Conservation (phyloP, 1,140 invertebrate genomes). For the Xylocopa sonorina region DNA sequence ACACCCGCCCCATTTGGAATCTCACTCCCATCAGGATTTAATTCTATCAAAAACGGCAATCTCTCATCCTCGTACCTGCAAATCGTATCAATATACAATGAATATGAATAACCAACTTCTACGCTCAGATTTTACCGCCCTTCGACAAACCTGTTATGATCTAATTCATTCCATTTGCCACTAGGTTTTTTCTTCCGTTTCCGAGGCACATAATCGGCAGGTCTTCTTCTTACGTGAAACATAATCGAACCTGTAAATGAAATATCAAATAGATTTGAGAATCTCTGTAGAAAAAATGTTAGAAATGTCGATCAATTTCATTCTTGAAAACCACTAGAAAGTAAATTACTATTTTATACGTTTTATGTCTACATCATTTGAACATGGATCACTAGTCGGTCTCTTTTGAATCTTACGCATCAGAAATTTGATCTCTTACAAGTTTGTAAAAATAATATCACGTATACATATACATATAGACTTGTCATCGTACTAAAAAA, state of each 20-base stretch:
- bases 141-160: slow-evolving; percentile 73
- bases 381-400: no score
- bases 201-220: slow-evolving; percentile 93
- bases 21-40: slow-evolving; percentile 87
- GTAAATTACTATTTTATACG: no score
- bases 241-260: slow-evolving; percentile 92
- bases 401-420: no score
- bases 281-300: no score
- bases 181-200: slow-evolving; percentile 95
- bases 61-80: slow-evolving; percentile 82
- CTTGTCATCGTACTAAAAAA: no score
- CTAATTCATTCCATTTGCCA: slow-evolving; percentile 81
- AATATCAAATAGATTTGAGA: not conserved
- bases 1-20: slow-evolving; percentile 82
- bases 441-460: no score
- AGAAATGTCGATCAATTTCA: no score
- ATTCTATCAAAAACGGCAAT: slow-evolving; percentile 84
- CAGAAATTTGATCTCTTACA: no score
- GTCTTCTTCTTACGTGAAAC: slow-evolving; percentile 95
- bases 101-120: not conserved
- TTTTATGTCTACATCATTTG: no score
- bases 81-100: not conserved
- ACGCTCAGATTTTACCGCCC: not conserved
- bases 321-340: no score
- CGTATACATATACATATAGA: no score